Evolutionary conservation across 2,113 vertebrate genomes (phyloP), one percentile per base, ranked within the genome.

Genomic region (Carassius auratus): DNA sequence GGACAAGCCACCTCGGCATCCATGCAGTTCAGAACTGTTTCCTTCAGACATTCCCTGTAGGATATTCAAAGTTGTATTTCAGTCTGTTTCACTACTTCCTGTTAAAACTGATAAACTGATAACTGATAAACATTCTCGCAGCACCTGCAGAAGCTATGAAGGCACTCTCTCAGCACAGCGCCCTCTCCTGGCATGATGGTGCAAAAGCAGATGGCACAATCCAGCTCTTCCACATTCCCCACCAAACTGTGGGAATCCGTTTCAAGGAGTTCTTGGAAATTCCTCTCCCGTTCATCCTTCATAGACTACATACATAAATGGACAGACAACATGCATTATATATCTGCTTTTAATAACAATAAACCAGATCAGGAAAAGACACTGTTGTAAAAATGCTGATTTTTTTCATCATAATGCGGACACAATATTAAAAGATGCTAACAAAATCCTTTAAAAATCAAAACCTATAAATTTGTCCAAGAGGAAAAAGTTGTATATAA

Each of bases 91-190:
- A 5, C 1, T 4, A n/a, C 30, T 8, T 5, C 8, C 33, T 19
- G 19, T 79, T 45, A 9, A 79, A n/a, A n/a, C n/a, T n/a, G n/a
- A n/a, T n/a, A n/a, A n/a, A n/a, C n/a, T 15, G 42, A 30, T 33
- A 13, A 0, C 3, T 19, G 8, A 8, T n/a, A 0, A 13, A 21
- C 17, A 36, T 66, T 91, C 12, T 33, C 5, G 55, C 1, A 30
- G 6, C 76, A 97, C 96, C 91, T 96, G 96, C 97, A 97, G 93
- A 97, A 97, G 86, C 91, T 89, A 88, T 97, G 97, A 59, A 97
- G 94, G 87, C 97, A 97, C 90, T 97, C 97, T 14, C 97, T 91
- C 50, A 97, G 94, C 66, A 95, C 94, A 71, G 95, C 92, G 0
- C 95, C 96, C 85, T 96, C 94, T 61, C 93, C 94, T 19, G 94